Conservation (phyloP, 2,797 vertebrate genomes). For the Cynopterus sphinx region DNA sequence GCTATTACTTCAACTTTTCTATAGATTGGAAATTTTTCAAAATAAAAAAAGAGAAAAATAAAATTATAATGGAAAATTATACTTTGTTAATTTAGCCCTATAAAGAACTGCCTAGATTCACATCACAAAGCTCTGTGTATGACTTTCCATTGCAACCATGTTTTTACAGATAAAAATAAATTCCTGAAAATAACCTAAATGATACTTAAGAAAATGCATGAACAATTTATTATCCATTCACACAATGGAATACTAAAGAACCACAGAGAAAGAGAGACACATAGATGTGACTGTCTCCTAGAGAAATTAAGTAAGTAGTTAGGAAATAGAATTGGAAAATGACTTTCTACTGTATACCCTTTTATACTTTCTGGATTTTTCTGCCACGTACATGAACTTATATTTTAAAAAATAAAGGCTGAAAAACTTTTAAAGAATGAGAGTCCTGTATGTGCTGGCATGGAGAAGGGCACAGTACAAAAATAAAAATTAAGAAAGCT, state of each 20-base stretch:
- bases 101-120: background rate
- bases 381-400: background rate
- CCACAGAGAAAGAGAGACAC: background rate
- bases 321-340: background rate
- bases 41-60: background rate
- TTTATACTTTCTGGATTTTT: background rate
- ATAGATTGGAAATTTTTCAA: background rate
- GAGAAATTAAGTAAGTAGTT: background rate
- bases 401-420: background rate
- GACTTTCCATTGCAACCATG: background rate
- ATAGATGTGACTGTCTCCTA: background rate
- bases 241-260: background rate
- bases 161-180: background rate
- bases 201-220: background rate
- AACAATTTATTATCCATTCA: background rate
- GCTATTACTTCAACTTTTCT: background rate
- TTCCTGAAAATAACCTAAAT: background rate
- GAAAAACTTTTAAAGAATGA: background rate
- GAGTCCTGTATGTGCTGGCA: background rate
- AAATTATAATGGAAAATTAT: background rate
- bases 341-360: background rate
- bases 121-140: background rate
- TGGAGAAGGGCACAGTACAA: background rate
- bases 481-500: background rate
- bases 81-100: background rate